Evolutionary conservation across 2,797 vertebrate genomes (phyloP).

Genomic region (Pseudotriccus pelzelni): DNA sequence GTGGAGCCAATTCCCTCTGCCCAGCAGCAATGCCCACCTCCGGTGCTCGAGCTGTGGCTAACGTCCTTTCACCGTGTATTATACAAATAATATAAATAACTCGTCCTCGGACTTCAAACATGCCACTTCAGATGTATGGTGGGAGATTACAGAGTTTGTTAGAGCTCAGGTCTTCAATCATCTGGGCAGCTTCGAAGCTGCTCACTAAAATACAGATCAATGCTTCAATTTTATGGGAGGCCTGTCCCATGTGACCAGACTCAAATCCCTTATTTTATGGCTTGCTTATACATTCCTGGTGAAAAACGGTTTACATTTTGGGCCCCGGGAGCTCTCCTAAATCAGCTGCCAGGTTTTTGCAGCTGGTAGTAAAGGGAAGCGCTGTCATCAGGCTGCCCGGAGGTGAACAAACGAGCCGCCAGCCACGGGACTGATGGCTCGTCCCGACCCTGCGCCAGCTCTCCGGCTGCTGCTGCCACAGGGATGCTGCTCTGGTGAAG

Average conservation of each 20-base stretch:
- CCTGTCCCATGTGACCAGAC: conserved; percentile 83
- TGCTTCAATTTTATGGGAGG: conserved; percentile 85
- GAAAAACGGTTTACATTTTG: conserved; percentile 92
- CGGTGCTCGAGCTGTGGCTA: conserved; percentile 59
- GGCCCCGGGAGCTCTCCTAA: conserved; percentile 86
- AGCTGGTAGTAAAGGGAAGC: conserved; percentile 85
- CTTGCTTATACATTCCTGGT: conserved; percentile 94
- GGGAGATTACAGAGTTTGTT: conserved; percentile 80
- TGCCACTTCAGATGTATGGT: conserved; percentile 82
- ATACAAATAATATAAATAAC: conserved; percentile 81
- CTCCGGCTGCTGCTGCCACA: not conserved
- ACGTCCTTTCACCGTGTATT: conserved; percentile 75
- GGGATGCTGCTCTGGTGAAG: rapidly evolving
- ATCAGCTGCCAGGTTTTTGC: conserved; percentile 88
- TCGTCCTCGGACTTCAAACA: conserved; percentile 82
- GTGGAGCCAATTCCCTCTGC: not conserved
- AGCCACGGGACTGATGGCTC: conserved; percentile 71
- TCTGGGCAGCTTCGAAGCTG: conserved; percentile 69
- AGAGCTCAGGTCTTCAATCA: conserved; percentile 73
- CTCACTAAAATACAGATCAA: conserved; percentile 80
- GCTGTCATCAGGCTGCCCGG: conserved; percentile 80
- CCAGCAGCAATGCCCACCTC: not conserved
- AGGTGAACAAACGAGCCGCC: conserved; percentile 78
- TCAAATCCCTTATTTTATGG: conserved; percentile 91
- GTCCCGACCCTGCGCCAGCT: not conserved